These are phyloP conservation scores for Bufo bufo DNA, from an alignment of 2,113 vertebrate species.

Conservation along the genomic window DNA sequence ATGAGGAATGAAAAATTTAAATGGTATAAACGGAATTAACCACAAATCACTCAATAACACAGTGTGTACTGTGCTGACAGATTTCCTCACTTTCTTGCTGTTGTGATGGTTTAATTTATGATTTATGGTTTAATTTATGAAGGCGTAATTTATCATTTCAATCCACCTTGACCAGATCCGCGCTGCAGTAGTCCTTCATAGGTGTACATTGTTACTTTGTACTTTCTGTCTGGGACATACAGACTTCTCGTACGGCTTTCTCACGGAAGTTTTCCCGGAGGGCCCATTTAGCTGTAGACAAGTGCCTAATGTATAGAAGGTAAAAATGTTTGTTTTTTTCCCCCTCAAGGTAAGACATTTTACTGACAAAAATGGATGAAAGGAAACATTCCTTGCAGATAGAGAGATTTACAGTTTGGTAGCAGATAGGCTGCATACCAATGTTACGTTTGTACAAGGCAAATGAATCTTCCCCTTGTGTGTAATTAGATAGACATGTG, in stretches of 20 bases:
- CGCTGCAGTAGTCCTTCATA: background rate
- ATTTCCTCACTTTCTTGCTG: background rate
- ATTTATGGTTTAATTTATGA: no score
- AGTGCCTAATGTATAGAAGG: background rate
- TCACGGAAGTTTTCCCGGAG: background rate
- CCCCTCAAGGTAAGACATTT: background rate
- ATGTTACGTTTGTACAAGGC: conserved; percentile 51
- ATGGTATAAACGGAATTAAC: no score
- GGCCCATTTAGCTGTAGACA: background rate
- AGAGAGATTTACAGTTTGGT: conserved; percentile 39
- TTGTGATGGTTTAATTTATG: background rate
- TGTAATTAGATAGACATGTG: conserved; percentile 63
- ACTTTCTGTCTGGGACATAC: conserved; percentile 15
- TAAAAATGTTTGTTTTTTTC: conserved; percentile 21
- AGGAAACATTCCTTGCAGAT: conserved; percentile 40
- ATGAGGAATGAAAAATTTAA: no score
- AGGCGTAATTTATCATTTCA: conserved; percentile 10
- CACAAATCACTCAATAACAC: no score
- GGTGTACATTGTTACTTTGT: background rate
- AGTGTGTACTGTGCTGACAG: background rate
- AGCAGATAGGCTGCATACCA: conserved; percentile 27
- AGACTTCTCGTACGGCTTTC: background rate
- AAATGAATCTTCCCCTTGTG: conserved; percentile 68
- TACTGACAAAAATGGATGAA: conserved; percentile 1
- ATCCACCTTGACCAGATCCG: background rate